Conservation (phyloP, 2,888 invertebrate genomes). For the Amphipyra berbera region DNA sequence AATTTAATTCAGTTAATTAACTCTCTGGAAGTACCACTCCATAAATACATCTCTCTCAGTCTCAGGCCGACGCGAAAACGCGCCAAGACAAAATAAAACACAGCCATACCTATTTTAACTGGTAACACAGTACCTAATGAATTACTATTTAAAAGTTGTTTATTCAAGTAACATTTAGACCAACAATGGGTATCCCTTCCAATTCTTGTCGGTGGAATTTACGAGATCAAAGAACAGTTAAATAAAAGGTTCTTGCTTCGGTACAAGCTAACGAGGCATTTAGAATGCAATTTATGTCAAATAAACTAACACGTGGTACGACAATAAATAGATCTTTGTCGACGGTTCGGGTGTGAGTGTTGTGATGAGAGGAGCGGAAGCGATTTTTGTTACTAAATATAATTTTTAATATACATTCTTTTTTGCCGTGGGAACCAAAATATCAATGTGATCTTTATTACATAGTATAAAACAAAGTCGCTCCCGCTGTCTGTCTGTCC, state of each 20-base stretch:
- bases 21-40: too few species aligned
- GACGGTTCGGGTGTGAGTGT: conserved; percentile 46
- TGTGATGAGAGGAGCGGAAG: conserved; percentile 53
- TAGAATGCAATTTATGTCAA: conserved; percentile 85
- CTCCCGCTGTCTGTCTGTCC: too few species aligned
- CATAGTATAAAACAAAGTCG: too few species aligned
- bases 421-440: too few species aligned
- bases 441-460: too few species aligned
- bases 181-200: conserved; percentile 49
- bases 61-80: conserved; percentile 7
- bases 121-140: conserved; percentile 12
- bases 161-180: conserved; percentile 54
- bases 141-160: conserved; percentile 40
- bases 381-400: conserved; percentile 29
- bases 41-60: conserved; percentile 5
- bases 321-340: conserved; percentile 85
- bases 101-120: conserved; percentile 29
- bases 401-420: too few species aligned
- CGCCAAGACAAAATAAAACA: conserved; percentile 7
- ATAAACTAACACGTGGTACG: conserved; percentile 83
- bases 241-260: conserved; percentile 70
- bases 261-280: conserved; percentile 78
- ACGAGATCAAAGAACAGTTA: conserved; percentile 74
- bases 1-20: too few species aligned
- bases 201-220: conserved; percentile 42